phyloP scores from a whole-genome alignment of 2,113 vertebrate genomes.

The Desmodus rotundus region DNA sequence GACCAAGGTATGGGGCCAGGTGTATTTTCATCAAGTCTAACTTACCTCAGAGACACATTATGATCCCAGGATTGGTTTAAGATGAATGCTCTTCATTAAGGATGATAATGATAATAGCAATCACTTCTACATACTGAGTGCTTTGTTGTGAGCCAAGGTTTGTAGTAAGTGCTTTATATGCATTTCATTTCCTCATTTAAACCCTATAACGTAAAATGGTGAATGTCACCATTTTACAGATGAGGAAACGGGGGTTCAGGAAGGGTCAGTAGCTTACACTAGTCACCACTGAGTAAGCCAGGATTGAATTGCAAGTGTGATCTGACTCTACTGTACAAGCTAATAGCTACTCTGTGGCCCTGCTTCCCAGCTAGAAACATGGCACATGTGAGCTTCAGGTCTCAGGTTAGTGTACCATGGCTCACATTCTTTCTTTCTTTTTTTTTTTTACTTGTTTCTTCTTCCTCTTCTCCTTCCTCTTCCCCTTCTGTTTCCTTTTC shows the following conservation, averaged over 20 bases:
- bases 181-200: not conserved
- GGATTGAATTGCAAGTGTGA: not conserved
- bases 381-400: not conserved
- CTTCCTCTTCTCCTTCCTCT: not conserved
- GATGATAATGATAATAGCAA: not conserved
- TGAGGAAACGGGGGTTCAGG: not conserved
- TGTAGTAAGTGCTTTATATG: not conserved
- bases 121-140: not conserved
- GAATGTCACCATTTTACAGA: not conserved
- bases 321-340: not conserved
- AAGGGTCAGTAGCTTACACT: not conserved
- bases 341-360: not conserved
- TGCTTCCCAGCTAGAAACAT: not conserved
- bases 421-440: not conserved
- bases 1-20: not conserved
- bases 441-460: not conserved
- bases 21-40: not conserved
- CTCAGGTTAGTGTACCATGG: rapidly evolving
- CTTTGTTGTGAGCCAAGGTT: not conserved
- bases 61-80: not conserved
- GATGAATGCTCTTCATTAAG: not conserved
- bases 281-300: not conserved
- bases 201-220: not conserved
- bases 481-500: not conserved
- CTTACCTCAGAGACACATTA: not conserved